These are phyloP conservation scores for Cremastobaeus sp. DNA, from an alignment of 2,888 invertebrate species.

Conservation along the genomic window DNA sequence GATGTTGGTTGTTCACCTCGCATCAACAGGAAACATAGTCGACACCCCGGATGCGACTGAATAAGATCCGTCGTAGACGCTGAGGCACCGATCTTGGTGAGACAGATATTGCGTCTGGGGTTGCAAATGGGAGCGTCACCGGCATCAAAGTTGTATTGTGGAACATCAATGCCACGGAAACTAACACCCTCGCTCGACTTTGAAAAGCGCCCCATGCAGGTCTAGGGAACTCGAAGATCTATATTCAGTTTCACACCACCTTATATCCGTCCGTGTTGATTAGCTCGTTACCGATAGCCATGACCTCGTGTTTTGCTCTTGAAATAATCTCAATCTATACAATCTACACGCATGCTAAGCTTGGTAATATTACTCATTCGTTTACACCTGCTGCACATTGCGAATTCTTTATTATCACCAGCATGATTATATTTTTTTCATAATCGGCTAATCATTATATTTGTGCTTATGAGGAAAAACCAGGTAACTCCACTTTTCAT, in stretches of 20 bases:
- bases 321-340: constrained; percentile 26
- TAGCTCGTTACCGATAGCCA: constrained; percentile 59
- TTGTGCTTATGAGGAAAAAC: too few relatives aligned
- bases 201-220: constrained; percentile 38
- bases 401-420: too few relatives aligned
- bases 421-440: too few relatives aligned
- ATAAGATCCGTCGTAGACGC: constrained; percentile 68
- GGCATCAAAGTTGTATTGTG: constrained; percentile 76
- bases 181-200: constrained; percentile 71
- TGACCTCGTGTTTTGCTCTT: constrained; percentile 45
- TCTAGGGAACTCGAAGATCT: constrained; percentile 47
- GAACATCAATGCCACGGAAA: constrained; percentile 77
- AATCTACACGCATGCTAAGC: neutral
- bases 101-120: constrained; percentile 64
- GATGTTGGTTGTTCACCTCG: constrained; percentile 37
- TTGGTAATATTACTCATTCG: constrained; percentile 26
- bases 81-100: constrained; percentile 48
- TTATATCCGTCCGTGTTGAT: constrained; percentile 64
- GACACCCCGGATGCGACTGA: constrained; percentile 66
- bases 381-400: too few relatives aligned
- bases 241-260: constrained; percentile 64
- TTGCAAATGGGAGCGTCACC: constrained; percentile 72
- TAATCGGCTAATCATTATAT: too few relatives aligned
- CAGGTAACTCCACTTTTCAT: too few relatives aligned
- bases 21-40: constrained; percentile 64